Base-by-base conservation (phyloP, 2,113 vertebrate genomes). In the Jacana jacana region DNA sequence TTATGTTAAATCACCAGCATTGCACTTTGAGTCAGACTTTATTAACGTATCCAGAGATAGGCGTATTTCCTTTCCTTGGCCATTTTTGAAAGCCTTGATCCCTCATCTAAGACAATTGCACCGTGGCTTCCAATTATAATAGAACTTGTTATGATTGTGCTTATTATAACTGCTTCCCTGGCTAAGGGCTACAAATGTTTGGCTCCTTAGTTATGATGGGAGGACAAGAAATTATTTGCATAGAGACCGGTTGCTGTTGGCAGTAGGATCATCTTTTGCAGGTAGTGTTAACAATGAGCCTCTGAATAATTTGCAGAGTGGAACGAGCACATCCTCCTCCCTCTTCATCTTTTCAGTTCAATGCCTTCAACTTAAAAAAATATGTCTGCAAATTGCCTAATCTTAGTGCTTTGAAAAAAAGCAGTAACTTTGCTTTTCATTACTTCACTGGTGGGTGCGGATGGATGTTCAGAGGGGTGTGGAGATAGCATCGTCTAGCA, bases 1-100 rank as follows among this genome's bases (percentile, higher is more conserved):
- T 98, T 90, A 37, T 88, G 88, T 97, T 91, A 88, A 97, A 97
- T 79, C 88, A 88, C 80, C 80, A 77, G 16, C 75, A 23, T n/a
- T 73, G 71, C 23, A 33, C 86, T 92, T 89, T 82, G 95, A 96
- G 82, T 86, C 84, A 73, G 19, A 51, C 87, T 91, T 93, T 91
- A 96, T 33, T 93, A 37, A 71, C 68, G 35, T 48, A 9, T 17
- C 19, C 2, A 1, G 35, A 78, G 49, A 79, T 46, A 75, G 35
- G 33, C n/a, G 19, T 54, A 18, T 63, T 88, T 86, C 69, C 61
- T 91, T 72, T 73, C 63, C 83, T 49, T 55, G 42, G 48, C 40
- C 4, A 0, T 54, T 95, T 93, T 33, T 1, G 3, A 82, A 91
- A 91, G 77, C 52, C 13, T 48, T 52, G 86, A 65, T 83, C 52